phyloP scores from a whole-genome alignment of 2,888 invertebrate genomes.

The Diaprepes abbreviatus region DNA sequence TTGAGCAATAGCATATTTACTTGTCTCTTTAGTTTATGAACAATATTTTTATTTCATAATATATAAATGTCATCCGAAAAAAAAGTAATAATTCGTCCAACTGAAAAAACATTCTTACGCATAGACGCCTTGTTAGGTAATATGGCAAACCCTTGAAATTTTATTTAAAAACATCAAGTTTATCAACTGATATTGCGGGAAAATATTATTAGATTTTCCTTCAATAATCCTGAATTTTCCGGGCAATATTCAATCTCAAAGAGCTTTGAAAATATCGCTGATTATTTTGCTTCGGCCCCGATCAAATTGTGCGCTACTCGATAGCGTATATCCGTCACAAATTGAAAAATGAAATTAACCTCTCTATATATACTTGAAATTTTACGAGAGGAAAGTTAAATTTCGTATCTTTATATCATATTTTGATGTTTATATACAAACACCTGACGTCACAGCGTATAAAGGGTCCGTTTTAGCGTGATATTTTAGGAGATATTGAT shows the following conservation, averaged over 20 bases:
- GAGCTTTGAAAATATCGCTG: constrained; percentile 29
- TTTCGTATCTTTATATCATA: neutral
- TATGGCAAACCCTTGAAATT: too few species aligned
- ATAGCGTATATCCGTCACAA: constrained; percentile 16
- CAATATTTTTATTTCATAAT: neutral
- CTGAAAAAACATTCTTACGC: too few species aligned
- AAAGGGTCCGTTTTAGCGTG: too few species aligned
- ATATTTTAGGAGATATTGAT: too few species aligned
- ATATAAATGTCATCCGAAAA: too few species aligned
- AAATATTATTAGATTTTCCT: constrained; percentile 18
- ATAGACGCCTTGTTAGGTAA: too few species aligned
- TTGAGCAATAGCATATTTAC: constrained; percentile 10
- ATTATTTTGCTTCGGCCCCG: constrained; percentile 31
- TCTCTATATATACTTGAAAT: neutral
- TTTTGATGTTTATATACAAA: neutral
- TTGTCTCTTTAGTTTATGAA: constrained; percentile 3
- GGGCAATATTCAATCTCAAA: constrained; percentile 10
- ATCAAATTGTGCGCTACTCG: constrained; percentile 9
- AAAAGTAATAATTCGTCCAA: too few species aligned
- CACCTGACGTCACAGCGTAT: too few species aligned
- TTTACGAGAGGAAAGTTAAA: neutral
- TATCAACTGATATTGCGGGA: neutral
- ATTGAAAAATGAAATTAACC: constrained; percentile 22
- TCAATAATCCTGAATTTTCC: constrained; percentile 1
- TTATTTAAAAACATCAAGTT: too few species aligned